phyloP scores from a whole-genome alignment of 1,140 invertebrate genomes.

The Globodera rostochiensis region DNA sequence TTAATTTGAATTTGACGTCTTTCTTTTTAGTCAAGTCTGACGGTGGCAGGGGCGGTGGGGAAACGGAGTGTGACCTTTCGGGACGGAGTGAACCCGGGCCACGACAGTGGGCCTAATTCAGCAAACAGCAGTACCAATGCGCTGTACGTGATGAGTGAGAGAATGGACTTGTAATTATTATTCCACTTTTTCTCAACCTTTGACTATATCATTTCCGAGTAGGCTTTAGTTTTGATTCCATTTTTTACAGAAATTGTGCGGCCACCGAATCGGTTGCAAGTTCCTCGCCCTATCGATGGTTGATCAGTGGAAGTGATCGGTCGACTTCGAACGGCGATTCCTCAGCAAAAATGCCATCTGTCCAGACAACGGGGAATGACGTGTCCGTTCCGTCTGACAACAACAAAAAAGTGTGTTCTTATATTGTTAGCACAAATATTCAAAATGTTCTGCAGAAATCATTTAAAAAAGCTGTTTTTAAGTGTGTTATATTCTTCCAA shows the following conservation, averaged over 20 bases:
- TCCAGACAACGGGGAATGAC: neutral
- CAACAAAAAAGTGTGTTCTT: slow-evolving; percentile 6
- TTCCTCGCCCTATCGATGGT: neutral
- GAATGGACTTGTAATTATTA: no score
- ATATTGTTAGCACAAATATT: no score
- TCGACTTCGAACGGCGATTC: neutral
- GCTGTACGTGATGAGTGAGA: neutral
- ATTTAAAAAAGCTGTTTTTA: neutral
- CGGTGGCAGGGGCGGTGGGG: no score
- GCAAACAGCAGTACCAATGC: neutral
- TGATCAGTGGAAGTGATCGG: neutral
- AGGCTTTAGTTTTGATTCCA: no score
- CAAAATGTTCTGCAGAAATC: no score
- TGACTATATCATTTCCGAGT: neutral
- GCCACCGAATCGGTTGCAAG: neutral
- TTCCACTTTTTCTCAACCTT: no score
- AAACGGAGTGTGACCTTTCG: slow-evolving; percentile 40
- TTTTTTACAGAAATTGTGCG: neutral
- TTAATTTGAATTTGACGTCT: neutral
- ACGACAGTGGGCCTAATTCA: neutral
- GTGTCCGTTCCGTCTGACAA: neutral
- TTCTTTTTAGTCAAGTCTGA: no score
- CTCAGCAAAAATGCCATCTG: neutral
- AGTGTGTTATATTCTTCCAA: neutral
- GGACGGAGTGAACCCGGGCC: slow-evolving; percentile 44